Evolutionary conservation across 2,113 vertebrate genomes (phyloP), one percentile per base, ranked within the genome.

Genomic region (Sylvia atricapilla): DNA sequence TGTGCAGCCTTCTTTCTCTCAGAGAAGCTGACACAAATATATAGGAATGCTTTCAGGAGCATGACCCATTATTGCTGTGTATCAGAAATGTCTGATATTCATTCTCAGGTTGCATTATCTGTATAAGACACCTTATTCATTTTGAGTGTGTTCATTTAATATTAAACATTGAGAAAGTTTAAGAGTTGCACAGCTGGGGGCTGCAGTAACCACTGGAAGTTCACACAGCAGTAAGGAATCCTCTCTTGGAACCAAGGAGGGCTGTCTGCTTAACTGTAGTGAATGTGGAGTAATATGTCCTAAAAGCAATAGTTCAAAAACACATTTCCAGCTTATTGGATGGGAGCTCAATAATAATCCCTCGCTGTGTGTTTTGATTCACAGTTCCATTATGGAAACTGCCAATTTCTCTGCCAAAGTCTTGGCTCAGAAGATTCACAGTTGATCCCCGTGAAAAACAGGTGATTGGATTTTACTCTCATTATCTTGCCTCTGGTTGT

Each of bases 401-500:
- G 83, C 75, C 83, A 83, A 83, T 95, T 96, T 82, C 87, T 87
- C 80, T 95, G 69, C 85, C 86, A 89, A 55, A 88, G 17, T 6
- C 68, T 93, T 93, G 76, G 84, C 75, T 94, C 50, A 50, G 81
- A 95, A 95, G 58, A 95, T 93, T 78, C 84, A 82, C 13, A 3
- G 87, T 89, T 95, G 93, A 91, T 93, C 81, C 49, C 81, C 1
- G 2, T 94, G 89, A 95, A 95, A 94, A 95, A 53, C 37, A 84
- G 77, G 89, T 87, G 91, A 97, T 85, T 93, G 94, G 89, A 94
- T 95, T 96, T 97, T 87, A 90, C 64, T 93, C 44, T 90, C 73
- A 78, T 95, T 89, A 95, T 92, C 62, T 83, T 79, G 43, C 56
- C 41, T 92, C 63, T 82, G 64, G 69, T 82, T 79, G 58, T 52